Percentiles rank a stretch among this genome's conserved stretches.
Conservation (phyloP, 1,140 invertebrate species). For the Teleopsis dalmanni region DNA sequence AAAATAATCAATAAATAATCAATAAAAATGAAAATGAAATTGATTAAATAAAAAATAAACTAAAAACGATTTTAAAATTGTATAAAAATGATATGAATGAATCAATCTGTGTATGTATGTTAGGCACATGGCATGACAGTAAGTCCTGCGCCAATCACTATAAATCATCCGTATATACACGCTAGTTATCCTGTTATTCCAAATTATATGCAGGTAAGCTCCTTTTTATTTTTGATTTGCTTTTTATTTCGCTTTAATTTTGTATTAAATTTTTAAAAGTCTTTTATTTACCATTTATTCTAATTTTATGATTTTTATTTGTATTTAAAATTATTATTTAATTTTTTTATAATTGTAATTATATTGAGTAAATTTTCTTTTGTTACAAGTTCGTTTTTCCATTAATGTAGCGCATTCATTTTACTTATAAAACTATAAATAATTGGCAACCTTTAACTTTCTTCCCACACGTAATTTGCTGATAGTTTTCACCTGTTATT, state of each 20-base stretch:
- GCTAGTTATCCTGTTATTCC: slow-evolving; percentile 45
- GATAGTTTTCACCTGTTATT: too few species aligned
- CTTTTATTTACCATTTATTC: slow-evolving; percentile 10
- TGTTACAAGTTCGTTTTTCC: background rate
- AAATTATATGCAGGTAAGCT: slow-evolving; percentile 45
- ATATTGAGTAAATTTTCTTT: background rate
- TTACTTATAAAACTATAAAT: background rate
- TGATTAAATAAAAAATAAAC: background rate
- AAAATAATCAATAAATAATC: too few species aligned
- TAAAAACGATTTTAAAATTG: background rate
- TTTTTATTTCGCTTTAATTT: slow-evolving; percentile 11
- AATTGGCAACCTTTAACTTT: background rate
- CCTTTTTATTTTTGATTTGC: slow-evolving; percentile 8
- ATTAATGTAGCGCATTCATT: background rate
- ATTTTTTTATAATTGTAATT: slow-evolving; percentile 7
- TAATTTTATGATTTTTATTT: slow-evolving; percentile 9
- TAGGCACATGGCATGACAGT: slow-evolving; percentile 46
- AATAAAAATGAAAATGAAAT: too few species aligned
- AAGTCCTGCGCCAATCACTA: slow-evolving; percentile 46
- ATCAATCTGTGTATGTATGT: background rate
- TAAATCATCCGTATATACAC: slow-evolving; percentile 46
- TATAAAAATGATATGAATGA: background rate
- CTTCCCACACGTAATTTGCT: background rate
- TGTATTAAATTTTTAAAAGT: slow-evolving; percentile 14
- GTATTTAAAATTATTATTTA: slow-evolving; percentile 2